Percentiles rank a stretch among this genome's conserved stretches.
Evolutionary conservation across 2,888 invertebrate species (phyloP).

Genomic region (Eristalis arbustorum): DNA sequence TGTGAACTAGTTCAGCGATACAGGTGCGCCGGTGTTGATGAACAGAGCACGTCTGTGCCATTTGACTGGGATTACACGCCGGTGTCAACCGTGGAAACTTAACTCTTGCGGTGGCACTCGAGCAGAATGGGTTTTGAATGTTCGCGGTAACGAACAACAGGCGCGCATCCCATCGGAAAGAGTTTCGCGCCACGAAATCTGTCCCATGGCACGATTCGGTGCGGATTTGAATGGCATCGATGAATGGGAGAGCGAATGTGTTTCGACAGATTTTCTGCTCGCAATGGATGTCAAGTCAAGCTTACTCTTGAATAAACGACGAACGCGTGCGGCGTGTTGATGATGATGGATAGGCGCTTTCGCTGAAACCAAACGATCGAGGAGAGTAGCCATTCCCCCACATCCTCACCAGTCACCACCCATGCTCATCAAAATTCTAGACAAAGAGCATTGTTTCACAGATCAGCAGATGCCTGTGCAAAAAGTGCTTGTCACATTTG

Average conservation of each 20-base stretch:
- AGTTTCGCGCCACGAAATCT: too few relatives aligned
- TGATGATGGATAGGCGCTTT: too few relatives aligned
- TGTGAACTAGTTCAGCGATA: conserved; percentile 15
- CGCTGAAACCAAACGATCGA: too few relatives aligned
- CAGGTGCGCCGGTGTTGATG: not conserved
- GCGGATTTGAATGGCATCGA: too few relatives aligned
- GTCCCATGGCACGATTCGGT: too few relatives aligned
- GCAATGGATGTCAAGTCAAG: too few relatives aligned
- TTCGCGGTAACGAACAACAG: not conserved
- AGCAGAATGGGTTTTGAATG: not conserved
- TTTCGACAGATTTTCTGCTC: too few relatives aligned
- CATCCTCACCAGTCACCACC: not conserved
- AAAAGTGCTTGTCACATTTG: not conserved
- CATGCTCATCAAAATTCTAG: not conserved
- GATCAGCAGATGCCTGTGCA: not conserved
- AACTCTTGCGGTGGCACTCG: not conserved
- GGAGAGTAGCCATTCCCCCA: not conserved
- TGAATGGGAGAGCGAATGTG: too few relatives aligned
- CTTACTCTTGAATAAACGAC: too few relatives aligned
- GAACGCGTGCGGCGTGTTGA: too few relatives aligned
- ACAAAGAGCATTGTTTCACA: not conserved
- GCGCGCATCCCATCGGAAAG: too few relatives aligned
- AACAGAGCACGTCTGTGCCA: conserved; percentile 3
- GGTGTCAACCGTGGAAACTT: not conserved
- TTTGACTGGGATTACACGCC: not conserved